Percentiles rank a stretch among this genome's conserved stretches.
Evolutionary conservation across 2,797 vertebrate genomes (phyloP).

Genomic region (Chaetodon trifasciatus): DNA sequence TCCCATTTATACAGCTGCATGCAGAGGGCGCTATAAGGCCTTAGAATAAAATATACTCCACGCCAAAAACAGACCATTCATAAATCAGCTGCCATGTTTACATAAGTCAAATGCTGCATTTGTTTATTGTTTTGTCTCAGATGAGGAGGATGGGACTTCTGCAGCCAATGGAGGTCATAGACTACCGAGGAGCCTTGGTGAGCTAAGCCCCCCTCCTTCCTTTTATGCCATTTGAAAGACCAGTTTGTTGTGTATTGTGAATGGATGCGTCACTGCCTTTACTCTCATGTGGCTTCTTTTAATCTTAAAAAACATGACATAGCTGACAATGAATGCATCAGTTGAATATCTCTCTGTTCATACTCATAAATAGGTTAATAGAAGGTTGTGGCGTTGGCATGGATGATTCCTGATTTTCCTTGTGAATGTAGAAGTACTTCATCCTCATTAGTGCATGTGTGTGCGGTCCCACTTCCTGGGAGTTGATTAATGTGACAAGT

Average conservation of each 20-base stretch:
- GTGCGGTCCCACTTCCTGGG: slow-evolving; percentile 8
- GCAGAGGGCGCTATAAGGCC: slow-evolving; percentile 40
- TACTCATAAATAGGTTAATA: not conserved
- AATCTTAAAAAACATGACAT: not conserved
- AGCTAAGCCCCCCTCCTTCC: slow-evolving; percentile 35
- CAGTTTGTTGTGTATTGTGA: not conserved
- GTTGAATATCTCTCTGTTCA: not conserved
- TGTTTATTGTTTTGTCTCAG: slow-evolving; percentile 70
- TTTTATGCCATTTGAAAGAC: not conserved
- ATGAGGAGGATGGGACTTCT: slow-evolving; percentile 72
- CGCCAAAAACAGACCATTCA: not conserved
- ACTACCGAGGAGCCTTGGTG: slow-evolving; percentile 86
- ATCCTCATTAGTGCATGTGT: slow-evolving; percentile 44
- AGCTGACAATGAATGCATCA: not conserved
- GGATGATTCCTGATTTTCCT: slow-evolving; percentile 63
- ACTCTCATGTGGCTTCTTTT: not conserved
- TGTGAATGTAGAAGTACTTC: slow-evolving; percentile 32
- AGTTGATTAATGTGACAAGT: slow-evolving; percentile 64
- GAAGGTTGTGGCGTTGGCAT: slow-evolving; percentile 18
- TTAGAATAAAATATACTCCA: not conserved
- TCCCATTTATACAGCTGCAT: slow-evolving; percentile 5
- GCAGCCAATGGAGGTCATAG: slow-evolving; percentile 78
- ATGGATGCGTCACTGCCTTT: not conserved
- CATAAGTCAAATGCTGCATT: slow-evolving; percentile 25
- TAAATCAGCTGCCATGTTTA: slow-evolving; percentile 14